phyloP scores from a whole-genome alignment of 2,797 vertebrate genomes.

The Oryzias sinensis region DNA sequence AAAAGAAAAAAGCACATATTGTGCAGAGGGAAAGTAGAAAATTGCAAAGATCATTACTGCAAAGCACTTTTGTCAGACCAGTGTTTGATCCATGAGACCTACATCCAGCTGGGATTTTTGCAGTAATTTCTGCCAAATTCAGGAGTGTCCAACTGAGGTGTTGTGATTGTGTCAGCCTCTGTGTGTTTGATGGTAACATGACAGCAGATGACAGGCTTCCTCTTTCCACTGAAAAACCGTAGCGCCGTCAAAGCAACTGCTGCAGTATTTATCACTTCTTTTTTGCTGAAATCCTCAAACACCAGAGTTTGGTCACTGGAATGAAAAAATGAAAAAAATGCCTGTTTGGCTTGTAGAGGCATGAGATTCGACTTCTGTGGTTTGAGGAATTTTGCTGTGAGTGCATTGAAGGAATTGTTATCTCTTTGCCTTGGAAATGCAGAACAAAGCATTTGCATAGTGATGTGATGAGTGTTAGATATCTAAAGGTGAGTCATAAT shows the following conservation, averaged over 20 bases:
- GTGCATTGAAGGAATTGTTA: slow-evolving; percentile 3
- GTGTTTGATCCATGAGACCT: slow-evolving; percentile 28
- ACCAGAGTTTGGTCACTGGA: slow-evolving; percentile 15
- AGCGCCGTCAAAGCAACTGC: slow-evolving; percentile 24
- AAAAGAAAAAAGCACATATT: no score
- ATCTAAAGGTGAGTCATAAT: no score
- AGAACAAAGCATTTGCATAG: no score
- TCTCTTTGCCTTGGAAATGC: not conserved
- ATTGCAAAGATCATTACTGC: slow-evolving; percentile 23
- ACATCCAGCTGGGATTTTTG: slow-evolving; percentile 26
- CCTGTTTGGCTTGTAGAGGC: slow-evolving; percentile 5
- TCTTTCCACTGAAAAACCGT: slow-evolving; percentile 50
- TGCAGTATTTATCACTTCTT: slow-evolving; percentile 58
- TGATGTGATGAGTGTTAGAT: no score
- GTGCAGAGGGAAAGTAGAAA: not conserved
- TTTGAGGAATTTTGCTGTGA: slow-evolving; percentile 23
- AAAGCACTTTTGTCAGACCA: slow-evolving; percentile 7
- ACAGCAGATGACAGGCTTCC: slow-evolving; percentile 42
- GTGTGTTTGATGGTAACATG: not conserved
- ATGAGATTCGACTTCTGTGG: slow-evolving; percentile 8
- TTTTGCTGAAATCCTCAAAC: slow-evolving; percentile 31
- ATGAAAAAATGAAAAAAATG: slow-evolving; percentile 10
- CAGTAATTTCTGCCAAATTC: slow-evolving; percentile 57
- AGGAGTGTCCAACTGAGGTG: slow-evolving; percentile 41
- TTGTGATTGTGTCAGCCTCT: slow-evolving; percentile 15